Evolutionary conservation across 1,140 invertebrate species (phyloP).

Genomic region (Dendroctonus valens): DNA sequence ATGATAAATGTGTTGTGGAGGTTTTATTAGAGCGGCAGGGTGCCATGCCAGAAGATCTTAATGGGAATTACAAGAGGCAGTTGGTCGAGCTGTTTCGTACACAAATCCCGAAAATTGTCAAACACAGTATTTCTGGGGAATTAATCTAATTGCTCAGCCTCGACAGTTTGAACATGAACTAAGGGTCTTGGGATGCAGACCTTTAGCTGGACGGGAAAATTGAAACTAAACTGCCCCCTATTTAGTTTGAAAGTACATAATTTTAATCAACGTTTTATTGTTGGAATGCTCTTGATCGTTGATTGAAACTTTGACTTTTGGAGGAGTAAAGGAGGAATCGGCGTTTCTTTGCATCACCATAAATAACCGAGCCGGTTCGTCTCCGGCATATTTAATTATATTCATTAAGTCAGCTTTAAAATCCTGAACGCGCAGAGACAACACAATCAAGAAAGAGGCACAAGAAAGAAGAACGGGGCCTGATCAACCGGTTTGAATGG

Average conservation of each 20-base stretch:
- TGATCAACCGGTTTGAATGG: constrained; percentile 4
- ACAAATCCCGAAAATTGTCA: constrained; percentile 15
- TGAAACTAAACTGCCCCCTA: no score
- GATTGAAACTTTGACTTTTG: no score
- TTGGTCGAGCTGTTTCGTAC: constrained; percentile 8
- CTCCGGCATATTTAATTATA: constrained; percentile 18
- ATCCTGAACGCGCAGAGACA: neutral
- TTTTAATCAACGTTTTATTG: no score
- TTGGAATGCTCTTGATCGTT: no score
- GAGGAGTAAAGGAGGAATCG: no score
- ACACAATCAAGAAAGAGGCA: constrained; percentile 20
- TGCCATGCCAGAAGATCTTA: constrained; percentile 9
- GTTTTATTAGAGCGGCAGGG: no score
- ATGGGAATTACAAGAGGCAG: constrained; percentile 2
- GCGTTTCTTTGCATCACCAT: no score
- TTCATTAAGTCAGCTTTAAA: constrained; percentile 24
- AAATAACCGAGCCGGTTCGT: neutral
- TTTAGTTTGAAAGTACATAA: no score
- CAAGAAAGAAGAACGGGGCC: constrained; percentile 15
- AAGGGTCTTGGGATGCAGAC: no score
- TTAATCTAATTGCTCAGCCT: constrained; percentile 4
- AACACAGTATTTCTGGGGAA: constrained; percentile 5
- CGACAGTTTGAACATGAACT: neutral
- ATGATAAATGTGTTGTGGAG: neutral
- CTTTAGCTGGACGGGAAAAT: no score